These are phyloP conservation scores for Nasonia giraulti DNA, from an alignment of 1,140 invertebrate species.

Conservation along the genomic window DNA sequence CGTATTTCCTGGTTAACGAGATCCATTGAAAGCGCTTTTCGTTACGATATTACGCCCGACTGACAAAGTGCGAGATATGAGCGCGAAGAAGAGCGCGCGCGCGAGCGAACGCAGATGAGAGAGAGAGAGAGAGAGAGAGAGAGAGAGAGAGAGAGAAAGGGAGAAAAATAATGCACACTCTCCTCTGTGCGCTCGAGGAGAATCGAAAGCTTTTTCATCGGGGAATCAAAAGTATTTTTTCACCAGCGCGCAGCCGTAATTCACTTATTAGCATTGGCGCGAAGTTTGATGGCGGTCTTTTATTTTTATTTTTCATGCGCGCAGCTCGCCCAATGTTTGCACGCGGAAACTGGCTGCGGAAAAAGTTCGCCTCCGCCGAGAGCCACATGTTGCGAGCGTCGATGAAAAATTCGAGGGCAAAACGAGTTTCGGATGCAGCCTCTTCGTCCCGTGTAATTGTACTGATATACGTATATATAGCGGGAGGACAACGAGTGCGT, in stretches of 20 bases:
- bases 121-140: neutral
- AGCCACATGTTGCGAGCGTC: neutral
- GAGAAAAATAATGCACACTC: constrained; percentile 19
- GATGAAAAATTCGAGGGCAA: neutral
- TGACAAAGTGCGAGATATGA: constrained; percentile 18
- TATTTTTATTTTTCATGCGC: neutral
- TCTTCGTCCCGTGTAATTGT: too few relatives aligned
- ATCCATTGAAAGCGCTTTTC: constrained; percentile 48
- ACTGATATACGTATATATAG: too few relatives aligned
- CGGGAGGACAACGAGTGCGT: too few relatives aligned
- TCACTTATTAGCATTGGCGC: neutral
- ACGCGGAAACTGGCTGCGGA: neutral
- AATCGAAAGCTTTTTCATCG: neutral
- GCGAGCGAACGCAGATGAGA: neutral
- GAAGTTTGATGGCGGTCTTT: neutral
- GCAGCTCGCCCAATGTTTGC: neutral
- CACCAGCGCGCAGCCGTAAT: neutral
- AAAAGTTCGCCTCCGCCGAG: neutral
- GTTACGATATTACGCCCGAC: constrained; percentile 24
- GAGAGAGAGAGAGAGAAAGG: neutral
- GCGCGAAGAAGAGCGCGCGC: neutral
- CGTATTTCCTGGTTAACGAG: constrained; percentile 52
- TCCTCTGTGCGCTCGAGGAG: neutral
- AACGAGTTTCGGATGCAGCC: neutral
- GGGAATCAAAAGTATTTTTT: neutral